Base-by-base conservation (phyloP, 2,888 invertebrate genomes). In the Plebejus argus region DNA sequence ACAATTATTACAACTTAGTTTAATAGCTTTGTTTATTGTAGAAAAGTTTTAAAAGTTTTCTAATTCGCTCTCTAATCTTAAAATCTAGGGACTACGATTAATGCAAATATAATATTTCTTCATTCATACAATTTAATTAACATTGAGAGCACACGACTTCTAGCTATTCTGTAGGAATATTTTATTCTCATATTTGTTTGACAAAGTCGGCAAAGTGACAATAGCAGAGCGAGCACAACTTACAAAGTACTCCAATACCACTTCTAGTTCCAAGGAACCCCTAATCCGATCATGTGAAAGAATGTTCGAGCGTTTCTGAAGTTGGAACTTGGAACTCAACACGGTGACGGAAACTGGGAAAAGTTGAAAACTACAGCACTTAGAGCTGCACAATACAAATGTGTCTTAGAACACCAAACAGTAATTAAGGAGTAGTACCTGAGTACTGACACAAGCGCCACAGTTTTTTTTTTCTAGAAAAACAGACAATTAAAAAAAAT, bases 241-340 rank as follows among this genome's bases (percentile, higher is more conserved):
- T 86, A 80, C 82, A 81, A 83, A 83, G 78, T 81, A 82, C 82
- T 84, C 86, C 86, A 90, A 90, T 87, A 89, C 87, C 86, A 88
- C 91, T 91, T 85, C 86, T 89, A 88, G 89, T 90, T 88, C 84
- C 81, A 85, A 86, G 86, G 87, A 90, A 90, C 89, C 89, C 88
- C 89, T 93, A 92, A 92, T 92, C 89, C 91, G 91, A 89, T 91
- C 89, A 87, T 83, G 88, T 83, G 88, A 89, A 90, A 88, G 91
- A 90, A 91, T 86, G 82, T 85, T 86, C 86, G 91, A 90, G 91
- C 86, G 82, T 85, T 86, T 86, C 83, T 84, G 81, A 88, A 92
- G 84, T 90, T 90, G 87, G 91, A 86, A 88, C 84, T 53, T 53
- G 18, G 84, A 84, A 85, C 83, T 82, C 85, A 84, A 87, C 86